A percentile compares a stretch with the other conserved stretches of the same genome.
Evolutionary conservation across 2,888 invertebrate genomes (phyloP).

Genomic region (Frankliniella intonsa): DNA sequence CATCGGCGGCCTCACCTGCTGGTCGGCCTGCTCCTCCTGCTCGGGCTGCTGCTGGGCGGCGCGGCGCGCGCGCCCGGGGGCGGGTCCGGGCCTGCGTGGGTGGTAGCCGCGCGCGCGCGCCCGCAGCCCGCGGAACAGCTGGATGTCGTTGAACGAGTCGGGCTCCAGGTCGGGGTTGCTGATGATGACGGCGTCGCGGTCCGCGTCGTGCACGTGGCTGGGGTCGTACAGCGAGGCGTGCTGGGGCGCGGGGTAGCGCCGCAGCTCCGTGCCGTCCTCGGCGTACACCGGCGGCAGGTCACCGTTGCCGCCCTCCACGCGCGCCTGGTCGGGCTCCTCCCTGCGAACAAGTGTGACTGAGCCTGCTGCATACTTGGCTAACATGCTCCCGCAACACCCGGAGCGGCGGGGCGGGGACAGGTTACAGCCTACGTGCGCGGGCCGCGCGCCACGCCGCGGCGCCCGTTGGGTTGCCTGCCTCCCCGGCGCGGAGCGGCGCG

Average conservation of each 20-base stretch:
- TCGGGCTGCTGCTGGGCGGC: conserved; percentile 28
- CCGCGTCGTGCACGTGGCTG: conserved; percentile 33
- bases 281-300: conserved; percentile 18
- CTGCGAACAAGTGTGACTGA: not conserved
- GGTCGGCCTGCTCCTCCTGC: conserved; percentile 27
- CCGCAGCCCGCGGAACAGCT: conserved; percentile 29
- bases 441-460: too few species aligned
- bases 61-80: not conserved
- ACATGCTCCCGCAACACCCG: too few species aligned
- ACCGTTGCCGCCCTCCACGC: conserved; percentile 1
- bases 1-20: not conserved
- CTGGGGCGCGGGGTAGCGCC: conserved; percentile 15
- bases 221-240: conserved; percentile 23
- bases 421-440: too few species aligned
- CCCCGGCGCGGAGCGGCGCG: not conserved
- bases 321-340: conserved; percentile 1
- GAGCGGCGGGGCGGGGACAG: too few species aligned
- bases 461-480: not conserved
- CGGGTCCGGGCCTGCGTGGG: not conserved
- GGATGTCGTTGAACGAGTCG: conserved; percentile 28
- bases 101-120: conserved; percentile 9
- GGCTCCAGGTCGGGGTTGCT: conserved; percentile 36
- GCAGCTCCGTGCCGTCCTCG: conserved; percentile 20
- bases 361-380: too few species aligned
- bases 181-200: conserved; percentile 37